Conservation (phyloP, 2,888 invertebrate species). For the Neria commutata region DNA sequence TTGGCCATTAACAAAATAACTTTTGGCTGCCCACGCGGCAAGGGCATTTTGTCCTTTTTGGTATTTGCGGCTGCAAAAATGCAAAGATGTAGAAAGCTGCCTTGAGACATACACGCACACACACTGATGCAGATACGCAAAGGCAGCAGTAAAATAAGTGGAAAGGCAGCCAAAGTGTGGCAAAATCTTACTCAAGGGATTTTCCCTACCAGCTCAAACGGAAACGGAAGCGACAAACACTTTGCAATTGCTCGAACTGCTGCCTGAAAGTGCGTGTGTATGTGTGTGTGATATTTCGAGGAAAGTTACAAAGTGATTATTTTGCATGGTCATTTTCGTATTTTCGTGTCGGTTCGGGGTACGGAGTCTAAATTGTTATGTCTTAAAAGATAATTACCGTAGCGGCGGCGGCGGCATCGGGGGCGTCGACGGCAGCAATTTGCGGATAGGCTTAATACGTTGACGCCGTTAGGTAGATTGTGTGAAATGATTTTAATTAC, state of each 20-base stretch:
- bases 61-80: neutral
- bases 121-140: neutral
- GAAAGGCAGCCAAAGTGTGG: conserved; percentile 6
- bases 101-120: neutral
- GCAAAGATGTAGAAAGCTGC: neutral
- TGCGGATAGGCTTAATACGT: conserved; percentile 32
- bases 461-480: conserved; percentile 38
- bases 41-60: neutral
- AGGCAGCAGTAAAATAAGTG: neutral
- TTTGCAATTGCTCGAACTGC: neutral
- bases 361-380: conserved; percentile 55
- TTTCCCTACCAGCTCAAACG: neutral
- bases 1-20: conserved; percentile 23
- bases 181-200: conserved; percentile 4
- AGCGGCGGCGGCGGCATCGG: conserved; percentile 13
- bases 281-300: too few relatives aligned
- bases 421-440: conserved; percentile 2
- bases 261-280: neutral
- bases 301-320: conserved; percentile 19
- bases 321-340: conserved; percentile 25
- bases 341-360: too few relatives aligned
- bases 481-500: conserved; percentile 56
- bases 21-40: conserved; percentile 6
- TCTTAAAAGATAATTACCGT: conserved; percentile 52
- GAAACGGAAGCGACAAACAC: neutral